Evolutionary conservation across 2,888 invertebrate species (phyloP).

Genomic region (Perizoma flavofasciatum): DNA sequence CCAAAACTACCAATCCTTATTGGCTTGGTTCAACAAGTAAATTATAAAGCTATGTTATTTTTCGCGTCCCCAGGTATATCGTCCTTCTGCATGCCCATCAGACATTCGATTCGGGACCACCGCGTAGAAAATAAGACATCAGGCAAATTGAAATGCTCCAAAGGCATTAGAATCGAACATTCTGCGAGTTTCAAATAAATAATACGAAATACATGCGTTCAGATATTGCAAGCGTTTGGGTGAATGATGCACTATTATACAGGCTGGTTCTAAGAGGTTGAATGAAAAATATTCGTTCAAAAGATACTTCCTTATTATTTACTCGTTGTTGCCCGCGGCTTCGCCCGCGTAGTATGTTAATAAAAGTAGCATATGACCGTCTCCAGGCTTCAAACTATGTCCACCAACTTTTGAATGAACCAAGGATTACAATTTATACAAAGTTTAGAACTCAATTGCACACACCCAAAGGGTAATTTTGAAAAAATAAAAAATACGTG

Average conservation of each 20-base stretch:
- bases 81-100: constrained; percentile 12
- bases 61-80: not conserved
- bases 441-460: too few relatives aligned
- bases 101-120: constrained; percentile 61
- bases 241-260: constrained; percentile 42
- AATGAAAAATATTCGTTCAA: too few relatives aligned
- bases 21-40: not conserved
- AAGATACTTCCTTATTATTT: too few relatives aligned
- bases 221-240: constrained; percentile 57
- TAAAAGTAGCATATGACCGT: too few relatives aligned
- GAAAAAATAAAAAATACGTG: too few relatives aligned
- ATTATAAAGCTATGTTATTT: not conserved
- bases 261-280: constrained; percentile 43
- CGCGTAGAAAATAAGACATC: constrained; percentile 77
- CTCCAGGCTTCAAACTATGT: too few relatives aligned
- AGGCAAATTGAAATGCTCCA: constrained; percentile 74
- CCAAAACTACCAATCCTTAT: too few relatives aligned
- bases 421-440: too few relatives aligned
- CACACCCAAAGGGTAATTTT: too few relatives aligned
- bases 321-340: too few relatives aligned
- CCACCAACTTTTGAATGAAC: too few relatives aligned
- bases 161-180: constrained; percentile 72
- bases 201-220: constrained; percentile 63
- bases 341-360: too few relatives aligned
- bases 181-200: constrained; percentile 69